Conservation (phyloP, 2,888 invertebrate species). For the Tortrix viridana region DNA sequence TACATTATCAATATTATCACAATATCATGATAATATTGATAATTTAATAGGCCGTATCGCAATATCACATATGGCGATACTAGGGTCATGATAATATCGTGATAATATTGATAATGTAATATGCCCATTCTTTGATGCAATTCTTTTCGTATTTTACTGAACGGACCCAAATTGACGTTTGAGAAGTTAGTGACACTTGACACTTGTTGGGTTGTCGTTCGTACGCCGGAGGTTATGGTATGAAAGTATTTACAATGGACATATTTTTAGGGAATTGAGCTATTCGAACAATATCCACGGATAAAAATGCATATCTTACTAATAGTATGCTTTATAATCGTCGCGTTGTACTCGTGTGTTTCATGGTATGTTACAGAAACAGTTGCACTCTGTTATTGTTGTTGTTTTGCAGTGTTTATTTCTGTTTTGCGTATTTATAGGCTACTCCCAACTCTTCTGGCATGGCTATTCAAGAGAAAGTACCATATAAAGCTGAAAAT, state of each 20-base stretch:
- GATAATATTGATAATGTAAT: too few species aligned
- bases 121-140: background rate
- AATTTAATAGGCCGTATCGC: too few species aligned
- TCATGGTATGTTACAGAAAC: conserved; percentile 81
- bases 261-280: conserved; percentile 12
- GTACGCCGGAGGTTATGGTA: conserved; percentile 22
- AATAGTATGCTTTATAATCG: conserved; percentile 65
- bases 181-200: conserved; percentile 11
- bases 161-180: conserved; percentile 13
- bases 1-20: too few species aligned
- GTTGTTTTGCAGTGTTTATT: conserved; percentile 57
- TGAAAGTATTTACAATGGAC: conserved; percentile 35
- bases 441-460: conserved; percentile 90
- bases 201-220: conserved; percentile 30
- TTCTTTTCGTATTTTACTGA: conserved; percentile 9
- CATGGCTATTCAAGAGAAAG: conserved; percentile 92
- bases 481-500: conserved; percentile 91
- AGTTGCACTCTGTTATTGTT: conserved; percentile 44
- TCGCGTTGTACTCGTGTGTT: conserved; percentile 84
- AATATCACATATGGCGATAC: too few species aligned
- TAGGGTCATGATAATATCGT: too few species aligned
- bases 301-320: conserved; percentile 69
- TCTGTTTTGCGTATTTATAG: conserved; percentile 74
- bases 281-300: background rate
- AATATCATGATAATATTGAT: too few species aligned